Evolutionary conservation across 2,113 vertebrate genomes (phyloP).

Genomic region (Malurus cyaneus): DNA sequence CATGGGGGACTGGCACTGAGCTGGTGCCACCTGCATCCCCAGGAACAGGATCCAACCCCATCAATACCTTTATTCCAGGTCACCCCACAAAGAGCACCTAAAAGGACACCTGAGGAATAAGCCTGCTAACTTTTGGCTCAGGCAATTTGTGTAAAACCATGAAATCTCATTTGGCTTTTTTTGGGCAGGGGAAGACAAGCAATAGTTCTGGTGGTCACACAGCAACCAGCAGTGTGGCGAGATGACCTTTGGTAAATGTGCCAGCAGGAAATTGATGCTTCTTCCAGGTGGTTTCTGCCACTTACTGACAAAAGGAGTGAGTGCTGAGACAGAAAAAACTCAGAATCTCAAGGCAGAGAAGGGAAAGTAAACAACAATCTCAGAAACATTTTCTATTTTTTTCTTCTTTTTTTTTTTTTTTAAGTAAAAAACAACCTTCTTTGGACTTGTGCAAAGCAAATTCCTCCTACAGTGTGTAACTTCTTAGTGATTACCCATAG

Average conservation of each 20-base stretch:
- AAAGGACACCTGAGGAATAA: not conserved
- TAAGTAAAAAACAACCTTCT: not conserved
- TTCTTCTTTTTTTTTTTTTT: not conserved
- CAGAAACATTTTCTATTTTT: not conserved
- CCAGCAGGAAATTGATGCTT: not conserved
- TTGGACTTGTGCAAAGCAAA: not conserved
- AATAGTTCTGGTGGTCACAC: not conserved
- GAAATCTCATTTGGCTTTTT: slow-evolving; percentile 6
- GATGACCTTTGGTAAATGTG: not conserved
- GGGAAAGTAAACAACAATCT: not conserved
- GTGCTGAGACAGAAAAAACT: not conserved
- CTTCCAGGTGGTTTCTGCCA: not conserved
- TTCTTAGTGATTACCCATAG: slow-evolving; percentile 33
- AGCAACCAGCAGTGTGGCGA: not conserved
- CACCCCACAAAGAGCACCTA: slow-evolving; percentile 2
- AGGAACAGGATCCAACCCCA: not conserved
- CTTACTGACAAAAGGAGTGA: slow-evolving; percentile 17
- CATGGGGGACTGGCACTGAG: not conserved
- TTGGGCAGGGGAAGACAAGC: not conserved
- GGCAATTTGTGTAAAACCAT: slow-evolving; percentile 16
- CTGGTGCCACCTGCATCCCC: not conserved
- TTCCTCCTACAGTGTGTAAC: not conserved
- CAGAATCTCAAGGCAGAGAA: not conserved
- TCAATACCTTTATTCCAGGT: not conserved
- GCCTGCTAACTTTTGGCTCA: not conserved